Conservation (phyloP, 2,888 invertebrate species). For the Fragum fragum region DNA sequence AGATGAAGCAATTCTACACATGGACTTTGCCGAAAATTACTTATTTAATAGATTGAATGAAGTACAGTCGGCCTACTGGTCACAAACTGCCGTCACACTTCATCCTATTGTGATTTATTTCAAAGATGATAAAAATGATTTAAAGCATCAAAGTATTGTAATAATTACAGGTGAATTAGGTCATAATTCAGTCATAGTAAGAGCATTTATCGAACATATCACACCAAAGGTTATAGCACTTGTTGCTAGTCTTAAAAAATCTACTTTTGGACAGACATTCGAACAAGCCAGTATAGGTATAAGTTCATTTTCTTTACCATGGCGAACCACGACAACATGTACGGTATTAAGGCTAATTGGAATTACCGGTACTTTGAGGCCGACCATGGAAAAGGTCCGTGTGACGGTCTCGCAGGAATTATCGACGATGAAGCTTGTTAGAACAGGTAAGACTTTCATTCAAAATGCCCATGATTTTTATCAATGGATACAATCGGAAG, state of each 20-base stretch:
- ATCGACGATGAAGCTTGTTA: slow-evolving; percentile 25
- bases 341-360: slow-evolving; percentile 8
- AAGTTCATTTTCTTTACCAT: slow-evolving; percentile 2
- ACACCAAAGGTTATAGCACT: slow-evolving; percentile 22
- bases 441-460: slow-evolving; percentile 6
- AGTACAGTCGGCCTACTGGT: slow-evolving; percentile 38
- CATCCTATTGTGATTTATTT: slow-evolving; percentile 37
- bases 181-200: slow-evolving; percentile 27
- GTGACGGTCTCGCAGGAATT: slow-evolving; percentile 36
- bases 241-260: slow-evolving; percentile 1
- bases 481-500: slow-evolving; percentile 10
- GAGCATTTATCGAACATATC: slow-evolving; percentile 25
- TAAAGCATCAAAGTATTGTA: slow-evolving; percentile 33
- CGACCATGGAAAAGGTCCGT: slow-evolving; percentile 40
- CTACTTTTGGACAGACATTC: slow-evolving; percentile 47
- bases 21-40: slow-evolving; percentile 50
- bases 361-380: slow-evolving; percentile 30
- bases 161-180: slow-evolving; percentile 34
- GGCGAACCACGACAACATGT: slow-evolving; percentile 12
- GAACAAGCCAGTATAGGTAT: slow-evolving; percentile 44
- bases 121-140: not conserved
- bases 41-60: slow-evolving; percentile 28
- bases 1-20: slow-evolving; percentile 23
- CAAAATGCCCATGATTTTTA: slow-evolving; percentile 21
- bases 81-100: slow-evolving; percentile 24